Percentiles rank a stretch among this genome's conserved stretches.
Conservation (phyloP, 1,140 invertebrate genomes). For the Drosophila parvula region DNA sequence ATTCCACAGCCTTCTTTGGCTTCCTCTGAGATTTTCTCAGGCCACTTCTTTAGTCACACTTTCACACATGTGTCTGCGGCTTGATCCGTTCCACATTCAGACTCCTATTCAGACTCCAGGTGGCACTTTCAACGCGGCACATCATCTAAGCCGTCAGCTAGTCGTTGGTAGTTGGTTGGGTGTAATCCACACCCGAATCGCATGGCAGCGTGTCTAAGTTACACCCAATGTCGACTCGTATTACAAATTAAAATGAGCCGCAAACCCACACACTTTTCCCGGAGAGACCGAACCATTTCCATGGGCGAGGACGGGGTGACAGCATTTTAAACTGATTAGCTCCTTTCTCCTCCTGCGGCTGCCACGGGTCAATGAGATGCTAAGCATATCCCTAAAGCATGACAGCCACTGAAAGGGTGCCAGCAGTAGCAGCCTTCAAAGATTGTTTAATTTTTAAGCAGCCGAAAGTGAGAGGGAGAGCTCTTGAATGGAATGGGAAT, state of each 20-base stretch:
- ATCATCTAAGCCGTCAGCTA: conserved; percentile 8
- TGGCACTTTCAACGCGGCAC: conserved; percentile 28
- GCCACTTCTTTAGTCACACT: conserved; percentile 58
- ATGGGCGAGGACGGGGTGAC: conserved; percentile 39
- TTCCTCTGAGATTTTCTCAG: conserved; percentile 19
- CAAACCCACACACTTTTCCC: conserved; percentile 53
- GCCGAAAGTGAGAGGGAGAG: conserved; percentile 33
- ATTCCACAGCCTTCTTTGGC: neutral
- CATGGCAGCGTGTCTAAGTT: conserved; percentile 69
- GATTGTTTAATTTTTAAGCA: conserved; percentile 76
- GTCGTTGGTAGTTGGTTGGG: conserved; percentile 38
- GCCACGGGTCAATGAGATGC: conserved; percentile 80
- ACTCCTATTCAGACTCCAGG: conserved; percentile 19
- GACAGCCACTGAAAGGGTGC: conserved; percentile 71
- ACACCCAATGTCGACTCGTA: conserved; percentile 81
- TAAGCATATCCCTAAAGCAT: conserved; percentile 57
- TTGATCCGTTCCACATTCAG: conserved; percentile 23
- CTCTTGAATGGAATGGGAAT: conserved; percentile 1
- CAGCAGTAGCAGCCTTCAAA: conserved; percentile 41
- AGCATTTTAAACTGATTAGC: conserved; percentile 77
- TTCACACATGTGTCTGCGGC: conserved; percentile 56
- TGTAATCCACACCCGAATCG: conserved; percentile 74
- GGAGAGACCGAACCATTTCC: conserved; percentile 30
- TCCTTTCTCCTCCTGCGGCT: conserved; percentile 49
- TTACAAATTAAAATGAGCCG: conserved; percentile 83